Conservation (phyloP, 2,888 invertebrate genomes). For the Eilema griseolum region DNA sequence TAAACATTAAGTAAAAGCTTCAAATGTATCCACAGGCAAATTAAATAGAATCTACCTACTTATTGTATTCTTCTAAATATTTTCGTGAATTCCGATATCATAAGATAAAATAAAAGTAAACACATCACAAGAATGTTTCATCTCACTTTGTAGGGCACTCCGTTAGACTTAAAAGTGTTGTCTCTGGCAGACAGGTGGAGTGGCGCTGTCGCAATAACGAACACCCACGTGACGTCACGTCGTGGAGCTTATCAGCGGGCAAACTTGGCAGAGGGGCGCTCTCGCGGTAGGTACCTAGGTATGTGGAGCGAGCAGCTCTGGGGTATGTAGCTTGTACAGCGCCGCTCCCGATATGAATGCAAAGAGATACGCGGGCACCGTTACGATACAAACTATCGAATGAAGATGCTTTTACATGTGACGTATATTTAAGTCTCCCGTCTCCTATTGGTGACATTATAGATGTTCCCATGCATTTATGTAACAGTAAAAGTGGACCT, state of each 20-base stretch:
- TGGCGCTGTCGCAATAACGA: not conserved
- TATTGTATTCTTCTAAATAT: not conserved
- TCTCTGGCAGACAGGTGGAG: conserved; percentile 5
- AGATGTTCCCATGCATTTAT: too few species aligned
- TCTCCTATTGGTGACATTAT: too few species aligned
- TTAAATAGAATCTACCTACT: too few species aligned
- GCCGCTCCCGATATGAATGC: conserved; percentile 17
- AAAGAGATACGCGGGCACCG: conserved; percentile 11
- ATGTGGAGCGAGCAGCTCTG: not conserved
- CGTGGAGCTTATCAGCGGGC: conserved; percentile 17
- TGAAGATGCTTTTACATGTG: not conserved
- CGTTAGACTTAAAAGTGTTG: not conserved
- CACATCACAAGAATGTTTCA: not conserved
- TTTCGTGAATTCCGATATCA: not conserved
- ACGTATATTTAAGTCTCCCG: not conserved
- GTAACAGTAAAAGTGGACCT: too few species aligned
- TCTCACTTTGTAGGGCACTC: not conserved
- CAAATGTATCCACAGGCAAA: too few species aligned
- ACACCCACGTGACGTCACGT: not conserved
- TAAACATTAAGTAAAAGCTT: too few species aligned
- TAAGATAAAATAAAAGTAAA: not conserved
- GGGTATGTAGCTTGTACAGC: conserved; percentile 1
- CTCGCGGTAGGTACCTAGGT: too few species aligned
- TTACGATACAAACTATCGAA: not conserved
- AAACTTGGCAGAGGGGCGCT: conserved; percentile 5